A percentile compares a stretch with the other conserved stretches of the same genome.
phyloP scores from a whole-genome alignment of 2,797 vertebrate genomes.

The Onychomys arenicola region DNA sequence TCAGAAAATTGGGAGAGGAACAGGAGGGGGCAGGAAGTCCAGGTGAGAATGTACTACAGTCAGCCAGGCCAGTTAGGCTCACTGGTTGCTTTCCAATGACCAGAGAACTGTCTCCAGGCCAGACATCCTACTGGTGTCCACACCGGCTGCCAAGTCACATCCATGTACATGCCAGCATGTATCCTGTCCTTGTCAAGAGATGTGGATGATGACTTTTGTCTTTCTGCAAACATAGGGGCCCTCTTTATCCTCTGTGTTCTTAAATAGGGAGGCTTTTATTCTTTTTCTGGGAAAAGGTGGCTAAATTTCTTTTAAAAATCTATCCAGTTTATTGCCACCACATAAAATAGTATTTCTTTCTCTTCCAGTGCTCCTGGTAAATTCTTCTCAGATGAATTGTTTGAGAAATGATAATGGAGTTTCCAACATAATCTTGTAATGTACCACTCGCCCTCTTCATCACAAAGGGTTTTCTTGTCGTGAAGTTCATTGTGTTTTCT shows the following conservation, averaged over 20 bases:
- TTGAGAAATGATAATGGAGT: neutral
- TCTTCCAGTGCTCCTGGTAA: neutral
- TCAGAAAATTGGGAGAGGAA: constrained; percentile 6
- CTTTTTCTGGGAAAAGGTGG: neutral
- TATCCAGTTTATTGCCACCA: constrained; percentile 20
- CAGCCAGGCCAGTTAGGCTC: neutral
- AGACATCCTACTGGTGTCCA: neutral
- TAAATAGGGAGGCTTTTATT: constrained; percentile 31
- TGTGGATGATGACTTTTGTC: neutral
- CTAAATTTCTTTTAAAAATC: neutral
- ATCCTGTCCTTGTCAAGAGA: constrained; percentile 27
- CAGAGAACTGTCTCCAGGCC: neutral
- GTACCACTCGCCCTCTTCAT: constrained; percentile 1
- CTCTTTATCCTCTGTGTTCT: neutral
- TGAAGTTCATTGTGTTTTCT: neutral
- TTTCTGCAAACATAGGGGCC: constrained; percentile 20
- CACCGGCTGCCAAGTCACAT: constrained; percentile 40
- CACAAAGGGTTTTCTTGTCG: constrained; percentile 29
- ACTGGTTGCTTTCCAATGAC: neutral
- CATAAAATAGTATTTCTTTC: neutral
- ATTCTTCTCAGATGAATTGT: neutral
- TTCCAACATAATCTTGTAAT: neutral
- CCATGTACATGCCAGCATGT: neutral
- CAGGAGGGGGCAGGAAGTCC: neutral
- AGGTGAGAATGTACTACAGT: neutral